Base-by-base conservation (phyloP, 2,113 vertebrate species). In the Eonycteris spelaea region DNA sequence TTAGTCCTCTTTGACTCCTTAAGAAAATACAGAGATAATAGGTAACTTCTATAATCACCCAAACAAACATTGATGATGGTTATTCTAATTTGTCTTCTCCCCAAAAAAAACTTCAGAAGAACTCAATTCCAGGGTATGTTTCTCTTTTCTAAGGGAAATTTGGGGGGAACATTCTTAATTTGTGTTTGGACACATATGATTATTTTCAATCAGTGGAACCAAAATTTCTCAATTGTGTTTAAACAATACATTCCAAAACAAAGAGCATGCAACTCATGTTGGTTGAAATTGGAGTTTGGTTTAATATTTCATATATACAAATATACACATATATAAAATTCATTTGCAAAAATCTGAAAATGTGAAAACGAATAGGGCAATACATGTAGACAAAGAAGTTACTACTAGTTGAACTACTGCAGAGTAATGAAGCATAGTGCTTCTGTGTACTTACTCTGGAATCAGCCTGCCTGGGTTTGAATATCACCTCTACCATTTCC, bases 281-380 rank as follows among this genome's bases (percentile, higher is more conserved):
- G 35, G 7, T 28, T 96, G 40, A 96, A 87, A 45, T 84, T 59
- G 14, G 3, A 55, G 35, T 57, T 95, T 24, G 84, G 30, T 48
- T 92, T 71, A 73, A 24, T 35, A 67, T 51, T 48, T 57, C 12
- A 57, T 22, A 77, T 15, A 38, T n/a, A 4, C 24, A 40, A 45
- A n/a, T 21, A 48, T 51, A 79, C 75, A 5, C 21, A 2, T 26
- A n/a, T 35, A 22, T 38, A 53, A 13, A 48, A 85, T 53, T 80
- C 16, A 84, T 82, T 93, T 94, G 24, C 35, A 97, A 43, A 14
- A 92, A 38, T 24, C n/a, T 86, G 26, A 91, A 96, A 53, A 73
- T 63, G 55, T 19, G 6, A 86, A 87, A 86, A 55, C n/a, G 51
- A 15, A 2, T 88, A 21, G 59, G 14, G 9, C 18, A 48, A 33